Percentiles rank a stretch among this genome's conserved stretches.
phyloP scores from a whole-genome alignment of 2,888 invertebrate genomes.

The Agriopis leucophaearia region DNA sequence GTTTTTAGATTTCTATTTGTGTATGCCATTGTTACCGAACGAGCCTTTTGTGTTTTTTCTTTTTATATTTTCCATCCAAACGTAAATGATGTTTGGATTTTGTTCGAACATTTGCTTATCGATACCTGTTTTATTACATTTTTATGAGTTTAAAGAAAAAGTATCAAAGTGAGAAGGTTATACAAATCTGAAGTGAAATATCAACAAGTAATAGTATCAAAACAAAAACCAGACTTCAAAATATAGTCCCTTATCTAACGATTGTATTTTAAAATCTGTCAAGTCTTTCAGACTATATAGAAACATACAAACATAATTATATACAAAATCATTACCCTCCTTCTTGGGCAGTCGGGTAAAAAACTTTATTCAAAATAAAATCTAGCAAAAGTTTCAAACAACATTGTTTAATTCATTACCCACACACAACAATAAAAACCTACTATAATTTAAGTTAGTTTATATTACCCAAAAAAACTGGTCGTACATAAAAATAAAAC shows the following conservation, averaged over 20 bases:
- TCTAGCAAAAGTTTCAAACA: not conserved
- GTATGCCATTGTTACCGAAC: conserved; percentile 42
- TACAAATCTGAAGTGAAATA: not conserved
- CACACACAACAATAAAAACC: not conserved
- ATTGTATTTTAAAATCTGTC: no score
- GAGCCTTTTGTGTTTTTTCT: conserved; percentile 34
- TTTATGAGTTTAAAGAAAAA: not conserved
- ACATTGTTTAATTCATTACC: not conserved
- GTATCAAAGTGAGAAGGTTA: not conserved
- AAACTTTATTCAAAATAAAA: not conserved
- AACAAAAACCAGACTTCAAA: no score
- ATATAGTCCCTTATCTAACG: no score
- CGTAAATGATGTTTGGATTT: conserved; percentile 2
- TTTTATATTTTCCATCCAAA: conserved; percentile 33
- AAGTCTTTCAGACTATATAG: no score
- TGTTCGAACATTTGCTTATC: not conserved
- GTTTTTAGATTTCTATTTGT: conserved; percentile 42
- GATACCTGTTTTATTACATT: not conserved
- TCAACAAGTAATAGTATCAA: not conserved
- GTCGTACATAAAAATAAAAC: conserved; percentile 42
- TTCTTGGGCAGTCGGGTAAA: not conserved
- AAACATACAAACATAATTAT: no score
- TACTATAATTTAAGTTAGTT: not conserved
- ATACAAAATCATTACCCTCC: not conserved
- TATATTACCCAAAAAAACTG: conserved; percentile 26